A percentile compares a stretch with the other conserved stretches of the same genome.
These are phyloP conservation scores for Aricia agestis DNA, from an alignment of 1,140 invertebrate species.

Conservation along the genomic window DNA sequence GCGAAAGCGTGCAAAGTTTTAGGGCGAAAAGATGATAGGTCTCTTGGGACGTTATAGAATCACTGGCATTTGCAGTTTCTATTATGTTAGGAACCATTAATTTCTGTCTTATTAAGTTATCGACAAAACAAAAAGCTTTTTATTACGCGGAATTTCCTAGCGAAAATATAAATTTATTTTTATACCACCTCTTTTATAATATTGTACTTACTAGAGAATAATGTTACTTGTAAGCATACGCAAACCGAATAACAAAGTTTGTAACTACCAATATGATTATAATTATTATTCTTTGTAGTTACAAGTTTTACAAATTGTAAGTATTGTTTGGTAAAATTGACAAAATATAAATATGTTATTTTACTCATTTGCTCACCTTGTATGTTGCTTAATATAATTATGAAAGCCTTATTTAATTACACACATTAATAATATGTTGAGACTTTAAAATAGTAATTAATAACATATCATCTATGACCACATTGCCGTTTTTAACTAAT, in stretches of 20 bases:
- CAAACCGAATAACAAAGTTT: not conserved
- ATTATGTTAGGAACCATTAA: conserved; percentile 75
- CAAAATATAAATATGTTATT: too few species aligned
- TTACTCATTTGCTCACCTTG: too few species aligned
- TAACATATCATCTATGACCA: not conserved
- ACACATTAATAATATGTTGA: not conserved
- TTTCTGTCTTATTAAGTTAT: conserved; percentile 70
- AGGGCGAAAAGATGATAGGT: conserved; percentile 67
- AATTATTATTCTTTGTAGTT: too few species aligned
- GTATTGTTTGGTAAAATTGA: too few species aligned
- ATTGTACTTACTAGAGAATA: not conserved
- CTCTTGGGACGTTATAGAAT: conserved; percentile 76
- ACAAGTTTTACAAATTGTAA: too few species aligned
- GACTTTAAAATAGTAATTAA: not conserved
- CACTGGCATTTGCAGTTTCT: conserved; percentile 77
- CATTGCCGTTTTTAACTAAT: not conserved
- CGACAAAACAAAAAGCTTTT: conserved; percentile 49
- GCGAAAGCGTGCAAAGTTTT: conserved; percentile 46
- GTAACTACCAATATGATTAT: too few species aligned
- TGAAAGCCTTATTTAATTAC: not conserved
- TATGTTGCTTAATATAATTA: not conserved
- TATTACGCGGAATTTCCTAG: conserved; percentile 23
- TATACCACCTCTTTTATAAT: not conserved
- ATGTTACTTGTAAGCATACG: too few species aligned
- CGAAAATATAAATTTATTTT: conserved; percentile 1